phyloP scores from a whole-genome alignment of 2,797 vertebrate genomes.

The Hozukius guyotensis region DNA sequence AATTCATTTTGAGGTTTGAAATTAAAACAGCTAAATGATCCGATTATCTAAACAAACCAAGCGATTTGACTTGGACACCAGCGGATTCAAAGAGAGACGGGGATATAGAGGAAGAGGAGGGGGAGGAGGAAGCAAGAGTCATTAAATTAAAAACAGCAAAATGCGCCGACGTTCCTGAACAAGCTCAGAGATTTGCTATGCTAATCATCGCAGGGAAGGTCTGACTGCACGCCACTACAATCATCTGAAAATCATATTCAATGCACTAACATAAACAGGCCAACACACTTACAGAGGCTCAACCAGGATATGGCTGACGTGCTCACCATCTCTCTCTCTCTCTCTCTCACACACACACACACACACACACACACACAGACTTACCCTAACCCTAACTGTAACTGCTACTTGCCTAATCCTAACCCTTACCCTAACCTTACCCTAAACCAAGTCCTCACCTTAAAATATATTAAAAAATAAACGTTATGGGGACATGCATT shows the following conservation, averaged over 20 bases:
- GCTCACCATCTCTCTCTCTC: background rate
- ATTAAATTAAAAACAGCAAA: constrained; percentile 46
- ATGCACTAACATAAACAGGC: constrained; percentile 7
- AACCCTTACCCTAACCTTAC: too few species aligned
- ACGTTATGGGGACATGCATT: too few species aligned
- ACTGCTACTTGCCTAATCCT: too few species aligned
- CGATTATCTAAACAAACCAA: constrained; percentile 63
- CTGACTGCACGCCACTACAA: constrained; percentile 7
- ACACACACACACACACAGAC: background rate
- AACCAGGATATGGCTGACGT: background rate
- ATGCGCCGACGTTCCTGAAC: constrained; percentile 39
- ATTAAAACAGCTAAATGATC: constrained; percentile 72
- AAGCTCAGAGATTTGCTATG: constrained; percentile 42
- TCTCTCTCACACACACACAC: background rate
- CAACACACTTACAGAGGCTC: background rate
- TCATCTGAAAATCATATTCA: constrained; percentile 13
- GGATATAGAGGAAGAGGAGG: constrained; percentile 8
- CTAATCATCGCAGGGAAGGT: constrained; percentile 29
- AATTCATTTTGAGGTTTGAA: constrained; percentile 58
- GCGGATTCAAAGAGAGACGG: constrained; percentile 16
- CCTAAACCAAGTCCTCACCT: too few species aligned
- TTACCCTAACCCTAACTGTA: too few species aligned
- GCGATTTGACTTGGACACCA: constrained; percentile 40
- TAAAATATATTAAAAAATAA: too few species aligned
- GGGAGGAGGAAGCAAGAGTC: constrained; percentile 5